A percentile compares a stretch with the other conserved stretches of the same genome.
phyloP scores from a whole-genome alignment of 2,113 vertebrate species.

The Tyto alba region DNA sequence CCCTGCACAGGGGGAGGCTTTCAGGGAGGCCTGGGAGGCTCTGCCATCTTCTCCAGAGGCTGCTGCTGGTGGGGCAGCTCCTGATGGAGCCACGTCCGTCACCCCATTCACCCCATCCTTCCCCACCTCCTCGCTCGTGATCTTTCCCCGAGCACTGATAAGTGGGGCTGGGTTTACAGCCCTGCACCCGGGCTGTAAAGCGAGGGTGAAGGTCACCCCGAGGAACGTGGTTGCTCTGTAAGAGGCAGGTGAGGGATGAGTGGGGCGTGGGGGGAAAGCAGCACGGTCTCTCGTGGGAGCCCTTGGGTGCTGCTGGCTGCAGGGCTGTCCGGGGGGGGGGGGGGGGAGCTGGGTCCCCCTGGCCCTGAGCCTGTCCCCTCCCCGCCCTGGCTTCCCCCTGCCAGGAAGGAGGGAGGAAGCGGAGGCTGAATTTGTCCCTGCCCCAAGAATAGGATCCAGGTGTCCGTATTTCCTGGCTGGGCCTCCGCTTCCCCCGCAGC shows the following conservation, averaged over 20 bases:
- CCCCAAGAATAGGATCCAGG: constrained; percentile 37
- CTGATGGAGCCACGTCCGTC: not conserved
- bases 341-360: not conserved
- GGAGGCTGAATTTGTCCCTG: not conserved
- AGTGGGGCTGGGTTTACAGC: constrained; percentile 33
- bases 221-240: not conserved
- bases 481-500: not conserved
- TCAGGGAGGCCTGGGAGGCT: not conserved
- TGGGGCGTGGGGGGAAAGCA: not conserved
- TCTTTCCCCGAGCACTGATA: not conserved
- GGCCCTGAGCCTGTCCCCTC: too few relatives aligned
- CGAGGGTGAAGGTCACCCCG: not conserved
- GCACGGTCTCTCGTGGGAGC: accelerated
- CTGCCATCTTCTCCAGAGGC: not conserved
- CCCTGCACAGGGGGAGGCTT: not conserved
- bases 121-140: not conserved
- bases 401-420: constrained; percentile 45
- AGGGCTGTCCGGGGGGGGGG: too few relatives aligned
- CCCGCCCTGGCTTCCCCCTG: not conserved
- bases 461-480: not conserved
- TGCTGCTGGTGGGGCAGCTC: not conserved
- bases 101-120: accelerated
- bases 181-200: not conserved
- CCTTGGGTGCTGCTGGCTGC: not conserved
- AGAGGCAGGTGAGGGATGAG: not conserved